Percentiles rank a stretch among this genome's conserved stretches.
Conservation (phyloP, 2,888 invertebrate genomes). For the Fragum fragum region DNA sequence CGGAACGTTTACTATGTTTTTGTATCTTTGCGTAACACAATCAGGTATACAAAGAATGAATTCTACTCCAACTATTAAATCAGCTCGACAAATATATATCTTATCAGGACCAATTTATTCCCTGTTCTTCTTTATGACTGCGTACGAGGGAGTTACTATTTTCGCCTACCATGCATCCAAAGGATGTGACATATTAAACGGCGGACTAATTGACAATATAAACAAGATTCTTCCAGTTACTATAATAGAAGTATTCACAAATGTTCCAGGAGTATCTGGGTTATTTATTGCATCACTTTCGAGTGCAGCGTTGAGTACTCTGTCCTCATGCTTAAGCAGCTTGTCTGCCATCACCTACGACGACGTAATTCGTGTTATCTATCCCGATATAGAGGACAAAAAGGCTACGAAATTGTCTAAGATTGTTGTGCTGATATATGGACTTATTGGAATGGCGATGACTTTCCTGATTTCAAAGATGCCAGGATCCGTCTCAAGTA, state of each 20-base stretch:
- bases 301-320: conserved; percentile 56
- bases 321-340: conserved; percentile 45
- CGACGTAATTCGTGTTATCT: conserved; percentile 29
- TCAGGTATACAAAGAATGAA: conserved; percentile 46
- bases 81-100: conserved; percentile 22
- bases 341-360: conserved; percentile 15
- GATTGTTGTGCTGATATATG: conserved; percentile 27
- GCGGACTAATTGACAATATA: conserved; percentile 34
- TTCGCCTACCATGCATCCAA: conserved; percentile 45
- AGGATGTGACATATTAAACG: conserved; percentile 40
- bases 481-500: conserved; percentile 26
- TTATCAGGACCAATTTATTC: conserved; percentile 30
- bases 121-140: background rate
- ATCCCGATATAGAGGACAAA: conserved; percentile 22
- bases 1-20: conserved; percentile 31
- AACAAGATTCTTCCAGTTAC: conserved; percentile 47
- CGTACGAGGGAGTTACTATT: conserved; percentile 42
- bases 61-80: conserved; percentile 21
- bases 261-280: conserved; percentile 48
- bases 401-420: conserved; percentile 26
- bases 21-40: conserved; percentile 36
- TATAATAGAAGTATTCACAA: conserved; percentile 42
- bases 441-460: conserved; percentile 28
- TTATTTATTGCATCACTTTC: conserved; percentile 54
- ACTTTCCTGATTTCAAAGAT: conserved; percentile 43